Conservation (phyloP, 2,113 vertebrate species). For the Spea bombifrons region DNA sequence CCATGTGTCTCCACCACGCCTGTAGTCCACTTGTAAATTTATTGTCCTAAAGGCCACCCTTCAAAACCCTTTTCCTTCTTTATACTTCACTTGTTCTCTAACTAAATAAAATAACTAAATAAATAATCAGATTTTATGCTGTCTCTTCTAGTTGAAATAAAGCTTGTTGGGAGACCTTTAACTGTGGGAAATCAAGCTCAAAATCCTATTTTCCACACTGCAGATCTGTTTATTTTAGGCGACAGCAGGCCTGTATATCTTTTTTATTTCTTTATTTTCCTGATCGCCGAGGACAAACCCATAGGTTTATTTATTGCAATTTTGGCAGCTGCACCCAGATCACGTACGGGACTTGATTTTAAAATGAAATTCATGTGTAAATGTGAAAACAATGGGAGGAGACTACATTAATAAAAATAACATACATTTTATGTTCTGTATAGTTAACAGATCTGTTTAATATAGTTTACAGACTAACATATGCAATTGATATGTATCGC, state of each 20-base stretch:
- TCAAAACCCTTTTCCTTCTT: neutral
- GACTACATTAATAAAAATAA: no score
- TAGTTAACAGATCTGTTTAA: no score
- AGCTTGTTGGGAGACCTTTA: neutral
- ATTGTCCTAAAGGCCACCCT: no score
- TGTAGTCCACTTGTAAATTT: no score
- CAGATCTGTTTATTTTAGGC: neutral
- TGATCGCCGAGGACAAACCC: neutral
- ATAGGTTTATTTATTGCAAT: neutral
- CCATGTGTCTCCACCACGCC: no score
- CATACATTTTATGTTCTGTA: no score
- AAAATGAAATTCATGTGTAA: no score
- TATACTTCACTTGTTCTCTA: neutral
- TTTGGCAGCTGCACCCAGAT: neutral
- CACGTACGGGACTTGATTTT: neutral
- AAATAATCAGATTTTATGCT: neutral
- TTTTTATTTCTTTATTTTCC: neutral
- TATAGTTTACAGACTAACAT: no score
- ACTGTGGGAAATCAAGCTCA: conserved; percentile 6
- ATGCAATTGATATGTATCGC: no score
- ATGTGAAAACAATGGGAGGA: no score
- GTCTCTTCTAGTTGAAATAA: neutral
- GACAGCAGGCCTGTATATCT: neutral
- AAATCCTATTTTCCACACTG: neutral
- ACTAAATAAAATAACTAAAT: neutral